Evolutionary conservation across 2,888 invertebrate species (phyloP).

Genomic region (Crepidodera aurea): DNA sequence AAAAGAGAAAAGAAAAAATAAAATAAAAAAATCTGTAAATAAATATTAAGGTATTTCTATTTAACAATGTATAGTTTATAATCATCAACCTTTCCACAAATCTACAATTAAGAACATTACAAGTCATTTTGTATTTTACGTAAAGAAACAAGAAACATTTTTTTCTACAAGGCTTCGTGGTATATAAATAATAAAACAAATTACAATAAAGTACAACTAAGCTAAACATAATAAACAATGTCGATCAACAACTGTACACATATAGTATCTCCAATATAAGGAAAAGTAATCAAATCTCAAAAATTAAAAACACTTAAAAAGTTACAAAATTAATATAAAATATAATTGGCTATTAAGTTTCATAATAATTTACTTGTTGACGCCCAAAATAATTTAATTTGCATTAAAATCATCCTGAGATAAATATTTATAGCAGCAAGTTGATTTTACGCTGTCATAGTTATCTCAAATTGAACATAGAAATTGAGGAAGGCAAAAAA

Average conservation of each 20-base stretch:
- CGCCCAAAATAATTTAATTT: too few species aligned
- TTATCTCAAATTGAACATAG: too few species aligned
- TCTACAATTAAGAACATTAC: constrained; percentile 65
- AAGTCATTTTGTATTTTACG: constrained; percentile 59
- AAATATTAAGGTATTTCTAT: constrained; percentile 66
- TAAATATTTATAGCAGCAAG: too few species aligned
- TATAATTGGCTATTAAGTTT: too few species aligned
- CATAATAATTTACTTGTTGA: too few species aligned
- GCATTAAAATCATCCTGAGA: too few species aligned
- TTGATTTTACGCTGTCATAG: too few species aligned
- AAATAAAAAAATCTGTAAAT: constrained; percentile 40
- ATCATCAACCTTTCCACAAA: constrained; percentile 66
- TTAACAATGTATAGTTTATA: constrained; percentile 66
- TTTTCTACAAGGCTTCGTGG: constrained; percentile 56
- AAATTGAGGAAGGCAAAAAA: too few species aligned
- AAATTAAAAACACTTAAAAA: background rate
- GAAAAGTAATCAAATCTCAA: constrained; percentile 2
- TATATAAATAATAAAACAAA: constrained; percentile 56
- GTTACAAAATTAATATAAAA: too few species aligned
- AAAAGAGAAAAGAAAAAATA: constrained; percentile 40
- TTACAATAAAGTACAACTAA: constrained; percentile 57
- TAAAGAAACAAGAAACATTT: constrained; percentile 58
- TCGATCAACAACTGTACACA: constrained; percentile 60
- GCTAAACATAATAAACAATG: constrained; percentile 59
- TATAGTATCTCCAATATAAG: constrained; percentile 18